Base-by-base conservation (phyloP, 2,888 invertebrate species). In the Cistogaster globosa region DNA sequence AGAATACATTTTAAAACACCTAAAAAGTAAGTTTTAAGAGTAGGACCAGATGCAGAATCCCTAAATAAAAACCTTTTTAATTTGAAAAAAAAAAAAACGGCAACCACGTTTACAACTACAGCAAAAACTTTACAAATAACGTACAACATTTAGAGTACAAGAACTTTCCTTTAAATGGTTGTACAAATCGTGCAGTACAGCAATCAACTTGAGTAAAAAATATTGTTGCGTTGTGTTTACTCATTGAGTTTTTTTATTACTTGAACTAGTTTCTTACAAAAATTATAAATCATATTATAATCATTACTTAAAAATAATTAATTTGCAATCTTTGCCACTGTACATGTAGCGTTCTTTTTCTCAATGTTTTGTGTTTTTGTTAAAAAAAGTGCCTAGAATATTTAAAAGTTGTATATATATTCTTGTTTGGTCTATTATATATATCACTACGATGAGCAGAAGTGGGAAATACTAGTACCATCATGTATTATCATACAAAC, bases 351-450 rank as follows among this genome's bases (percentile, higher is more conserved):
- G 42, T 53, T 12, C n/a, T n/a, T 53, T 55, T 36, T 60, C 32
- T 42, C 12, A 18, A n/a, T n/a, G 14, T 48, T 20, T 42, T 20
- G 20, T 74, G 38, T 36, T 68, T 20, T 55, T 48, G 26, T 42
- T 55, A 36, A 62, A 72, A 74, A 78, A 79, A 65, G 74, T 69
- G 82, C 85, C 79, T 82, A 82, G 82, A 82, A 75, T 78, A 60
- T 85, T 78, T 79, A 82, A 85, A 78, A 81, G 45, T 71, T 71
- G 58, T 68, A 74, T 26, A n/a, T n/a, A n/a, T n/a, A n/a, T n/a
- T n/a, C n/a, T 74, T 38, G 45, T 76, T 57, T 55, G 69, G 69
- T 76, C 63, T 82, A 63, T 63, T 51, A 63, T 62, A 18, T n/a
- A 81, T 68, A 42, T 63, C 48, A 42, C 62, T 51, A 18, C 48